These are phyloP conservation scores for Palythoa grandiflora DNA, from an alignment of 92 coral and sea anemone species.

Conservation along the genomic window DNA sequence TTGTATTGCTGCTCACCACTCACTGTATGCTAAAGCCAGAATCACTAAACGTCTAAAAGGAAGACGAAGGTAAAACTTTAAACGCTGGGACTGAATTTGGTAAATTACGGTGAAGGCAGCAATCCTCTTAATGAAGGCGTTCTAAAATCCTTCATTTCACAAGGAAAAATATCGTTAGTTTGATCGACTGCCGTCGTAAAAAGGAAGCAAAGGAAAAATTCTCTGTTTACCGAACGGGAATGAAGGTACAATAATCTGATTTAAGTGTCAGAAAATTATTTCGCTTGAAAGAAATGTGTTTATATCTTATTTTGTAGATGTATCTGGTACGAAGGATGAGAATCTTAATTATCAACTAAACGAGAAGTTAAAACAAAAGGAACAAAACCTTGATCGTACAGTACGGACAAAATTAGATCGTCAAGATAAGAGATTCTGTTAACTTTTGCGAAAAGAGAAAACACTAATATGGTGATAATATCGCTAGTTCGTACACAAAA, in stretches of 20 bases:
- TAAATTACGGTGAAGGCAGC: not conserved
- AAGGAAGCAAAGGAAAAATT: slow-evolving; percentile 10
- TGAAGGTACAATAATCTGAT: not conserved
- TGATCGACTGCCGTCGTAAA: slow-evolving; percentile 19
- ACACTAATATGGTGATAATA: not conserved
- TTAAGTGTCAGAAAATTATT: slow-evolving; percentile 9
- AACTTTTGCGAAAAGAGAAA: not conserved
- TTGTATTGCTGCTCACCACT: slow-evolving; percentile 1
- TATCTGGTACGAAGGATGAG: not conserved
- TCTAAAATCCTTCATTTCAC: not conserved
- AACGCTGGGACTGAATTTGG: not conserved
- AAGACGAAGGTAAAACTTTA: not conserved
- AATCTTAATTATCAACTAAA: slow-evolving; percentile 15
- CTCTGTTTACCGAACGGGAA: not conserved
- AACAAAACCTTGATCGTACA: slow-evolving; percentile 15
- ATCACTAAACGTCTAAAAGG: not conserved
- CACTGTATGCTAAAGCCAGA: not conserved
- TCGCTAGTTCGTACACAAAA: slow-evolving; percentile 14
- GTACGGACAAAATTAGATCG: slow-evolving; percentile 27
- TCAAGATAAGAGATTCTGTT: slow-evolving; percentile 24
- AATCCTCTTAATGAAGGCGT: not conserved
- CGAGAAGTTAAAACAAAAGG: slow-evolving; percentile 8
- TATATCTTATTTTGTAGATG: not conserved
- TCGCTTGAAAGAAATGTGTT: not conserved
- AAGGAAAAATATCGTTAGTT: slow-evolving; percentile 12